Base-by-base conservation (phyloP, 2,888 invertebrate genomes). In the Ephialtes manifestator region DNA sequence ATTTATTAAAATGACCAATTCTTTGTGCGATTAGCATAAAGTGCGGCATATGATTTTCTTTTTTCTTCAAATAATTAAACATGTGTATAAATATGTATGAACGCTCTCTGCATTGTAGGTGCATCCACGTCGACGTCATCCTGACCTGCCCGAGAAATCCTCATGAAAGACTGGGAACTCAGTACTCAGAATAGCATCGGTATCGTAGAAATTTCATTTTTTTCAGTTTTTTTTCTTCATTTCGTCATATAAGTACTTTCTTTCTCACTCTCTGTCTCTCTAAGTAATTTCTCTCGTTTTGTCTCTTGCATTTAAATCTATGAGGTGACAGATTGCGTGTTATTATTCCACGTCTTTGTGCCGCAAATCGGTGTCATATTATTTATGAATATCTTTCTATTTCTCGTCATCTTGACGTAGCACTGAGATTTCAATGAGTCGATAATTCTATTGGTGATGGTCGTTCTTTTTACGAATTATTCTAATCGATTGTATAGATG, bases 91-190 rank as follows among this genome's bases (percentile, higher is more conserved):
- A 86, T 87, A 87, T 93, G 90, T 93, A 92, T 89, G 89, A 93
- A 93, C 91, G 90, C 91, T 93, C 91, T 94, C 92, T 94, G 93
- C 91, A 93, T 94, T 94, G 91, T 94, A 94, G 94, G 94, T 94
- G 92, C 90, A 92, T 88, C 93, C 93, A 93, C 94, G 92, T 94
- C 92, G 93, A 92, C 91, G 93, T 94, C 94, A 93, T 93, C 94
- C 94, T 94, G 94, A 94, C 93, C 94, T 93, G 94, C 94, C 93
- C 93, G 94, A 92, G 93, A 93, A 94, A 94, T 94, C 94, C 94
- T 94, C 93, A 94, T 94, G 94, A 94, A 94, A 94, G 94, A 94
- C 94, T 94, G 94, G 94, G 94, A 94, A 93, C 94, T 94, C 94
- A 94, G 94, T 94, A 94, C 94, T 93, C 94, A 94, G 90, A 94